Evolutionary conservation across 1,140 invertebrate genomes (phyloP), one percentile per base, ranked within the genome.

Genomic region (Orchesella cincta): DNA sequence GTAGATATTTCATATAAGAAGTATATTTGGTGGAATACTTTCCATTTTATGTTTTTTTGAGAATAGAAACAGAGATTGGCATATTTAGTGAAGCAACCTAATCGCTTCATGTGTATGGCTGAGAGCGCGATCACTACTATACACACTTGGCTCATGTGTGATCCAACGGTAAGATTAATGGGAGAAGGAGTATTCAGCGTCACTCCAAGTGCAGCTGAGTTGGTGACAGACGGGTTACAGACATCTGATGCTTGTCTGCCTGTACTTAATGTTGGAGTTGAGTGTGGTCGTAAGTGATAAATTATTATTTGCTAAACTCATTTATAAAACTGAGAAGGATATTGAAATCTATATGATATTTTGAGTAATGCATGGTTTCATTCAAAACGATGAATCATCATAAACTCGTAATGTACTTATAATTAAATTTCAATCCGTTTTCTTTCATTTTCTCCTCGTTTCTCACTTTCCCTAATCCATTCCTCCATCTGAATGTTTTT

Each of bases 141-240:
- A 34, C 78, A 81, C 31, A 36, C 76, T 31, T 81, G 80, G 80
- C 70, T 81, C 26, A 64, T 54, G 74, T 29, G 74, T 74, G 46
- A 74, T 39, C 31, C 52, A 1, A 14, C 57, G 33, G 23, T 74
- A 16, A 73, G 23, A 28, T 73, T 46, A 39, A 73, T 46, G 71
- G 34, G 35, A 46, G 71, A 71, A 29, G 29, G 67, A 33, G 67
- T 71, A 29, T 26, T 28, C 26, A 52, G 28, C 28, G 20, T 46
- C 51, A 54, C 39, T 34, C 39, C 29, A 28, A n/a, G n/a, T n/a
- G 16, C 34, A 28, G 20, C 39, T 2, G 3, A 28, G 5, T 29
- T 39, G 5, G 51, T n/a, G 18, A 3, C 16, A 2, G n/a, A 26
- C 16, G 52, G 31, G 20, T 1, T 26, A 18, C 20, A 74, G 12